Percentiles rank a stretch among this genome's conserved stretches.
phyloP scores from a whole-genome alignment of 2,113 vertebrate genomes.

The Cacatua alba region DNA sequence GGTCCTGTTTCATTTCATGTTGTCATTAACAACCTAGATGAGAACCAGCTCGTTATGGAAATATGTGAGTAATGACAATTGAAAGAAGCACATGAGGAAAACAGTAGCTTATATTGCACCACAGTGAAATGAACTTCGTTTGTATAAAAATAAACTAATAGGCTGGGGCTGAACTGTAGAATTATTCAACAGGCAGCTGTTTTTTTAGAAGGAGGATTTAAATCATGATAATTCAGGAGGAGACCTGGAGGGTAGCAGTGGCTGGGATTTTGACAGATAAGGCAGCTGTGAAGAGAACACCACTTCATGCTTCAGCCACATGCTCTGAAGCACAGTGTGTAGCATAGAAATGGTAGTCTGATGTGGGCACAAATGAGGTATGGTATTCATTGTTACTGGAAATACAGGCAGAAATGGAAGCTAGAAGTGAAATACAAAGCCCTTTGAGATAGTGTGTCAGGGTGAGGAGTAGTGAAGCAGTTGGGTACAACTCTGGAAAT shows the following conservation, averaged over 20 bases:
- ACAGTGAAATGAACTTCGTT: not conserved
- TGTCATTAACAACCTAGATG: not conserved
- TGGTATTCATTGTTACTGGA: not conserved
- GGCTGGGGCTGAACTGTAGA: not conserved
- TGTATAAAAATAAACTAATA: not conserved
- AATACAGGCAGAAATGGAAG: not conserved
- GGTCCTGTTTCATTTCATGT: not conserved
- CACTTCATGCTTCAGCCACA: accelerated
- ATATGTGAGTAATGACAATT: not conserved
- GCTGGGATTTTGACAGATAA: not conserved
- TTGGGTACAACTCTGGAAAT: not conserved
- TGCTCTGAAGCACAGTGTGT: not conserved
- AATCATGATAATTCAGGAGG: not conserved
- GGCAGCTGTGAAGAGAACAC: not conserved
- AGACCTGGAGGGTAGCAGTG: not conserved
- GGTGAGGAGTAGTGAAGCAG: not conserved
- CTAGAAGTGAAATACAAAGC: not conserved
- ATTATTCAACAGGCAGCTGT: not conserved
- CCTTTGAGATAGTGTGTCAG: not conserved
- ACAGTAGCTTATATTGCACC: not conserved
- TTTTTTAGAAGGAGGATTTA: not conserved
- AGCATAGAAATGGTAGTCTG: not conserved
- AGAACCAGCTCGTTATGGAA: not conserved
- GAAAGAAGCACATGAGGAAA: not conserved
- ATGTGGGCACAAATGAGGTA: not conserved